Conservation (phyloP, 2,797 vertebrate species). For the Trachops cirrhosus region DNA sequence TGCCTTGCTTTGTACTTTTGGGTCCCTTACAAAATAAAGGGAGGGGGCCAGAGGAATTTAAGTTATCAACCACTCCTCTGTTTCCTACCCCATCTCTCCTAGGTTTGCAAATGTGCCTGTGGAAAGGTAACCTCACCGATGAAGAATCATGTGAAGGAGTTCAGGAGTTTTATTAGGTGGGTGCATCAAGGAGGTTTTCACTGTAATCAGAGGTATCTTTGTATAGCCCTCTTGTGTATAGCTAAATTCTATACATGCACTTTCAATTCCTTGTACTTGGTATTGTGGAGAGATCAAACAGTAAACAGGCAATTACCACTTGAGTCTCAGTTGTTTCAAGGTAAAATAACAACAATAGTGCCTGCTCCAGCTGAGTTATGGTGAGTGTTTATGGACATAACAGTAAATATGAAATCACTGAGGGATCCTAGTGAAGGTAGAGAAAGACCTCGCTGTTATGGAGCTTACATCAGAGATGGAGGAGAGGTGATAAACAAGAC, state of each 20-base stretch:
- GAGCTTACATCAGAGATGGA: neutral
- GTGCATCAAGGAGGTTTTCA: neutral
- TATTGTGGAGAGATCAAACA: neutral
- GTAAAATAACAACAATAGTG: neutral
- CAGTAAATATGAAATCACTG: neutral
- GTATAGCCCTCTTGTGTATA: neutral
- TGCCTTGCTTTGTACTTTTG: neutral
- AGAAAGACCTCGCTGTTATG: neutral
- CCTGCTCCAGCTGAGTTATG: neutral
- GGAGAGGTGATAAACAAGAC: neutral
- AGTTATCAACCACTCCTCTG: neutral
- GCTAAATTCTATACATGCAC: neutral
- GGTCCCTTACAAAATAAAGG: neutral
- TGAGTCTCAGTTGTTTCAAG: neutral
- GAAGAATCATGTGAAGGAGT: neutral
- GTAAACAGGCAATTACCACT: neutral
- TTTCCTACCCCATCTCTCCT: neutral
- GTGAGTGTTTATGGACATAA: neutral
- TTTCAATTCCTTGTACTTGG: neutral
- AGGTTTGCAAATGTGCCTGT: neutral
- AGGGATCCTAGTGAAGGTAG: neutral
- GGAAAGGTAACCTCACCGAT: neutral
- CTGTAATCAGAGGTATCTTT: neutral
- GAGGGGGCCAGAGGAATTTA: neutral
- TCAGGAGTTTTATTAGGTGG: neutral